A percentile compares a stretch with the other conserved stretches of the same genome.
Conservation (phyloP, 2,888 invertebrate species). For the Rhagonycha lutea region DNA sequence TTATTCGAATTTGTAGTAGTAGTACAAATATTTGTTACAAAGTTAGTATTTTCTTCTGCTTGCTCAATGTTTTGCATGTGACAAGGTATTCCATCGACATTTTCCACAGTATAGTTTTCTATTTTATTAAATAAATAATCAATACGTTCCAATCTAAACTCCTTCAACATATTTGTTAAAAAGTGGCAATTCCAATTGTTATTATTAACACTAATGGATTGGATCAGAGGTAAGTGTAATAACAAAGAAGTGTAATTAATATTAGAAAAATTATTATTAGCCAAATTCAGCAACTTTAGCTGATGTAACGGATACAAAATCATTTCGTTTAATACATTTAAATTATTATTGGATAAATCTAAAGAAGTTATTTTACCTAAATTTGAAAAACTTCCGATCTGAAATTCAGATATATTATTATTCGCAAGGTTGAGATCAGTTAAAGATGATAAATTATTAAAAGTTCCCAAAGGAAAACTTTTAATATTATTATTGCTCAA, state of each 20-base stretch:
- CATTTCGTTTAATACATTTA: not conserved
- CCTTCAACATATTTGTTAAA: not conserved
- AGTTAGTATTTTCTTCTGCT: not conserved
- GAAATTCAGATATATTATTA: not conserved
- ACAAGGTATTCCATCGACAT: not conserved
- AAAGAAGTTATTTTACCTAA: not conserved
- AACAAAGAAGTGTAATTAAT: not conserved
- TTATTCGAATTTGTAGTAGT: not conserved
- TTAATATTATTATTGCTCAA: not conserved
- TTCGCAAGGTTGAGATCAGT: not conserved
- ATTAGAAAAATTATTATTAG: not conserved
- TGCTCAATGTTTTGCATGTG: not conserved
- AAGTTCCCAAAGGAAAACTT: not conserved
- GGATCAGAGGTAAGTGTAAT: not conserved
- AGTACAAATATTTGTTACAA: not conserved
- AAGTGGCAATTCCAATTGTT: slow-evolving; percentile 1
- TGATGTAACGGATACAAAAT: not conserved
- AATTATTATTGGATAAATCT: slow-evolving; percentile 3
- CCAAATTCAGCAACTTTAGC: not conserved
- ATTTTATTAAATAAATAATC: not conserved
- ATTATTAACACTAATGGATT: not conserved
- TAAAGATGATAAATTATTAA: not conserved
- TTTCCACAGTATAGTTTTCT: not conserved
- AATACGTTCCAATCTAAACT: not conserved
- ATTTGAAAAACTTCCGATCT: slow-evolving; percentile 3